A percentile compares a stretch with the other conserved stretches of the same genome.
phyloP scores from a whole-genome alignment of 2,113 vertebrate genomes.

The Notarius quadriscutis region DNA sequence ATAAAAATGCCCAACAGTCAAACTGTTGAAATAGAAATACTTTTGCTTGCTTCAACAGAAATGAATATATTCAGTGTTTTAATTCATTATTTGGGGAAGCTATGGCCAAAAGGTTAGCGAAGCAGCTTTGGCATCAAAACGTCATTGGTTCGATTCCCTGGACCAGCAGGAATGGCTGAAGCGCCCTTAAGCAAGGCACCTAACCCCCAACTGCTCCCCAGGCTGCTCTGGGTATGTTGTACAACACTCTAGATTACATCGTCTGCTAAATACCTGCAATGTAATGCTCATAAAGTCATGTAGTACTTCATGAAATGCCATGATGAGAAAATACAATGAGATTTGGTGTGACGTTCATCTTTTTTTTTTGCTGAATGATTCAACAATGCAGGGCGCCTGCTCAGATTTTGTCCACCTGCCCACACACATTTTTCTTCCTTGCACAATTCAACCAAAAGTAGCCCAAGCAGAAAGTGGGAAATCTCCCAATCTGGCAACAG shows the following conservation, averaged over 20 bases:
- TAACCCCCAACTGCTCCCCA: too few species aligned
- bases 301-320: neutral
- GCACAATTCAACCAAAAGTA: constrained; percentile 22
- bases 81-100: neutral
- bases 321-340: neutral
- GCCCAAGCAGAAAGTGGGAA: constrained; percentile 17
- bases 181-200: too few species aligned
- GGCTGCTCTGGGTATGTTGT: too few species aligned
- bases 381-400: neutral
- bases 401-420: constrained; percentile 7
- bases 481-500: constrained; percentile 30
- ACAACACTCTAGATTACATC: too few species aligned
- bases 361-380: constrained; percentile 7
- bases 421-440: neutral
- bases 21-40: too few species aligned
- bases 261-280: too few species aligned
- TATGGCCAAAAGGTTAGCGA: too few species aligned
- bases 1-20: neutral
- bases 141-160: too few species aligned
- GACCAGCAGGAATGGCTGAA: too few species aligned
- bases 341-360: neutral
- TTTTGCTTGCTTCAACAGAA: neutral
- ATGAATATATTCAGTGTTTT: neutral
- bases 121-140: too few species aligned
- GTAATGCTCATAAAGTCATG: too few species aligned